These are phyloP conservation scores for Eupithecia subfuscata DNA, from an alignment of 2,888 invertebrate genomes.

Conservation along the genomic window DNA sequence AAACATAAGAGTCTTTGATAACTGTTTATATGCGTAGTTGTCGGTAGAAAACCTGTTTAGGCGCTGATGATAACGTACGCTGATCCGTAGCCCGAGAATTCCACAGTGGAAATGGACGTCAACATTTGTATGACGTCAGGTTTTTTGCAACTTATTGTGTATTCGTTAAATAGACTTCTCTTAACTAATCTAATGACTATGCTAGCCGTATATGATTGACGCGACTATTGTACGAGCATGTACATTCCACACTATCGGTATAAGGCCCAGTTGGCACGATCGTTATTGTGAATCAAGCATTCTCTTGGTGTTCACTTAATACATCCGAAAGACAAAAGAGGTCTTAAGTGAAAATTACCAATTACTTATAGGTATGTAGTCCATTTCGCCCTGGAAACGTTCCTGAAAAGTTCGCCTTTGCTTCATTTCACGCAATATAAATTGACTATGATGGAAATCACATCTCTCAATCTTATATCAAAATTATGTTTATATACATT, in stretches of 20 bases:
- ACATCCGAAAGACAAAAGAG: neutral
- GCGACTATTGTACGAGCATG: neutral
- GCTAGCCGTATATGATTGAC: neutral
- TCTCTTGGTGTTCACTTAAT: neutral
- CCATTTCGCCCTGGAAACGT: neutral
- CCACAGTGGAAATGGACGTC: constrained; percentile 43
- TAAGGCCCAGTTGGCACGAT: neutral
- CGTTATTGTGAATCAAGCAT: neutral
- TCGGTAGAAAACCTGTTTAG: constrained; percentile 57
- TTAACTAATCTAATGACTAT: neutral
- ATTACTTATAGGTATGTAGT: neutral
- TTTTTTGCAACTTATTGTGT: constrained; percentile 18
- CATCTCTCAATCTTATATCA: neutral
- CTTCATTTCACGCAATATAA: neutral
- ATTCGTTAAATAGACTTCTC: neutral
- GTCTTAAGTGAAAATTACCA: neutral
- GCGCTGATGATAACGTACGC: constrained; percentile 53
- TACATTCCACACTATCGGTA: neutral
- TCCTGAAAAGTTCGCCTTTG: neutral
- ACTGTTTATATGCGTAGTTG: constrained; percentile 54
- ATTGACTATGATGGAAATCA: neutral
- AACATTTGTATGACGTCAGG: constrained; percentile 58
- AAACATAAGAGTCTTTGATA: constrained; percentile 56
- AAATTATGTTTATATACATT: neutral
- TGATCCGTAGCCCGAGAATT: constrained; percentile 37